These are phyloP conservation scores for Heteromurus nitidus DNA, from an alignment of 2,888 invertebrate genomes.

Conservation along the genomic window DNA sequence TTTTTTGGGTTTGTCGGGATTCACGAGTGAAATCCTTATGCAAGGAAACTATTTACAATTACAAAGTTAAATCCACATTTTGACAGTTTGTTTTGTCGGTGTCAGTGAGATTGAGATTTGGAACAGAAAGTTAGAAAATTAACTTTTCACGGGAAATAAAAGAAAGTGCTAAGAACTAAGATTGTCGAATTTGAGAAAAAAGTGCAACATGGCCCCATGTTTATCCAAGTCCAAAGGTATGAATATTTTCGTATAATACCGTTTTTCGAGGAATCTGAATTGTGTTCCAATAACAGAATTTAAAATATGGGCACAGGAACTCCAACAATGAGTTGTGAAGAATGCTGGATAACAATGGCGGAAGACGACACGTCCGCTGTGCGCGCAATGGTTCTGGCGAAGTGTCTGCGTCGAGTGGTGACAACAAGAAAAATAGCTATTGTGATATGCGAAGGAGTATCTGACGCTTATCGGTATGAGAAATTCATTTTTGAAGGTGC, in stretches of 20 bases:
- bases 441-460: conserved; percentile 44
- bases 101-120: too few relatives aligned
- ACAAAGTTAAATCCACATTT: too few relatives aligned
- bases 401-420: conserved; percentile 42
- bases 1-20: too few relatives aligned
- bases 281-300: background rate
- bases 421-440: conserved; percentile 60
- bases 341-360: conserved; percentile 54
- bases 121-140: too few relatives aligned
- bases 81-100: too few relatives aligned
- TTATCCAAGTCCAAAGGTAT: conserved; percentile 48
- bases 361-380: conserved; percentile 51
- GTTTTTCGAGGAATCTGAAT: background rate
- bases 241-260: background rate
- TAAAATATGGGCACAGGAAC: conserved; percentile 15
- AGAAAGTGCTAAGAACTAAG: too few relatives aligned
- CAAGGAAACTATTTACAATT: too few relatives aligned
- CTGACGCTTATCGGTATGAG: conserved; percentile 43
- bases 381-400: conserved; percentile 49
- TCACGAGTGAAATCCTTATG: too few relatives aligned
- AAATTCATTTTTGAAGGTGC: too few relatives aligned
- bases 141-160: background rate
- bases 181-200: too few relatives aligned
- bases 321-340: conserved; percentile 45
- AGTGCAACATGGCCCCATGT: conserved; percentile 50